Percentiles rank a stretch among this genome's conserved stretches.
These are phyloP conservation scores for Chiloscyllium punctatum DNA, from an alignment of 2,797 vertebrate genomes.

Conservation along the genomic window DNA sequence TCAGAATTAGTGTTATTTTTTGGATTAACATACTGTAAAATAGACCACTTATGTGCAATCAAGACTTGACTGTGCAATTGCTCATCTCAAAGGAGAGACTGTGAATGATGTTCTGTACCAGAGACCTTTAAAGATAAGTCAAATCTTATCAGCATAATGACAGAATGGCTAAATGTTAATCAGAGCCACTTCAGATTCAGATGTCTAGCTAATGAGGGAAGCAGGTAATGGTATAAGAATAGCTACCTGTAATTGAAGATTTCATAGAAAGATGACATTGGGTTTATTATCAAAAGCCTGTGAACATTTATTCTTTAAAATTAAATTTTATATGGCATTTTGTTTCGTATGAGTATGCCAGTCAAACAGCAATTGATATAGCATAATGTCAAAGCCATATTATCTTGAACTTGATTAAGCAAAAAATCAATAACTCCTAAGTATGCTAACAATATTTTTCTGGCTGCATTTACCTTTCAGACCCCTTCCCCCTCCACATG, in stretches of 20 bases:
- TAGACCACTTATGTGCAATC: slow-evolving; percentile 37
- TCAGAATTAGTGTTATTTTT: slow-evolving; percentile 17
- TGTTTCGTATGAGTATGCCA: background rate
- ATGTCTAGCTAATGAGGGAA: slow-evolving; percentile 29
- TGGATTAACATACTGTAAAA: slow-evolving; percentile 35
- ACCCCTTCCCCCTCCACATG: no score
- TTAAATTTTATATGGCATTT: slow-evolving; percentile 6
- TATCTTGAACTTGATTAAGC: background rate
- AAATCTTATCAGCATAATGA: slow-evolving; percentile 33
- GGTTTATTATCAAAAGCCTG: background rate
- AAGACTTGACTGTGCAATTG: slow-evolving; percentile 35
- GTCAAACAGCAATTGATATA: background rate
- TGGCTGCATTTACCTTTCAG: background rate
- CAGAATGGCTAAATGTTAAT: slow-evolving; percentile 11
- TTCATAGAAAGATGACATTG: slow-evolving; percentile 1
- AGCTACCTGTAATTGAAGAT: slow-evolving; percentile 21
- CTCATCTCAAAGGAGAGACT: slow-evolving; percentile 1
- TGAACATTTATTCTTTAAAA: background rate
- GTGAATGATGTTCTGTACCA: background rate
- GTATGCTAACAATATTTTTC: background rate
- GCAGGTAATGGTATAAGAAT: background rate
- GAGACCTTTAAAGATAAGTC: slow-evolving; percentile 32
- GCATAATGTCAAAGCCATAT: background rate
- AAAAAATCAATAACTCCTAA: background rate
- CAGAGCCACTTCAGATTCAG: slow-evolving; percentile 33